Percentiles rank a stretch among this genome's conserved stretches.
phyloP scores from a whole-genome alignment of 2,888 invertebrate genomes.

The Lepidochrysops patricia region DNA sequence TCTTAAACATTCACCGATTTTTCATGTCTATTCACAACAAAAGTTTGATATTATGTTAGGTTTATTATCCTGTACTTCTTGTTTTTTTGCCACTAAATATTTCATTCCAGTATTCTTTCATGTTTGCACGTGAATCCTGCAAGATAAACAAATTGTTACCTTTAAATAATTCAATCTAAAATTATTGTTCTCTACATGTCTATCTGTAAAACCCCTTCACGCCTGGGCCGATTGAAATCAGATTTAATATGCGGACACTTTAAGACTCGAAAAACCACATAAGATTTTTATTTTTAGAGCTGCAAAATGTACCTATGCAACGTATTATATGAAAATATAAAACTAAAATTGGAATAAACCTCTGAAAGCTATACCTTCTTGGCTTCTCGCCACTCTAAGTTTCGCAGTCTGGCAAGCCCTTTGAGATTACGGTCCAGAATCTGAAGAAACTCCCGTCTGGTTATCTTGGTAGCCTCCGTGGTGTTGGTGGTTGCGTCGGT shows the following conservation, averaged over 20 bases:
- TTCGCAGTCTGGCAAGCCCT: conserved; percentile 57
- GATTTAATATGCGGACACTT: too few relatives aligned
- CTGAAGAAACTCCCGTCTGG: conserved; percentile 56
- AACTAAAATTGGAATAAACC: background rate
- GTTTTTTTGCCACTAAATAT: conserved; percentile 49
- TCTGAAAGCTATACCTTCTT: conserved; percentile 45
- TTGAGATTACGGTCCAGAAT: conserved; percentile 66
- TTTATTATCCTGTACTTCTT: conserved; percentile 37
- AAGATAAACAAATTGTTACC: conserved; percentile 22
- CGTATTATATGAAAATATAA: background rate
- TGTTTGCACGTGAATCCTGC: conserved; percentile 59
- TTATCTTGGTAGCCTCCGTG: conserved; percentile 55
- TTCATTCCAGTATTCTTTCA: conserved; percentile 56
- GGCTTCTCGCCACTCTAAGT: conserved; percentile 68
- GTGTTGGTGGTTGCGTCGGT: conserved; percentile 44
- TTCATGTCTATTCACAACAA: background rate
- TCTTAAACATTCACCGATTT: background rate
- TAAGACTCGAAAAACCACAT: too few relatives aligned
- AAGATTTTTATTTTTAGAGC: too few relatives aligned
- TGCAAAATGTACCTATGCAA: conserved; percentile 10
- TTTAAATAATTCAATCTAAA: too few relatives aligned
- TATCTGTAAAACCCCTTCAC: too few relatives aligned
- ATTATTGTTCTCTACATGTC: too few relatives aligned
- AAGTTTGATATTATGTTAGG: too few relatives aligned
- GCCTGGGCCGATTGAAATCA: too few relatives aligned